Evolutionary conservation across 1,140 invertebrate genomes (phyloP).

Genomic region (Coelopa frigida): DNA sequence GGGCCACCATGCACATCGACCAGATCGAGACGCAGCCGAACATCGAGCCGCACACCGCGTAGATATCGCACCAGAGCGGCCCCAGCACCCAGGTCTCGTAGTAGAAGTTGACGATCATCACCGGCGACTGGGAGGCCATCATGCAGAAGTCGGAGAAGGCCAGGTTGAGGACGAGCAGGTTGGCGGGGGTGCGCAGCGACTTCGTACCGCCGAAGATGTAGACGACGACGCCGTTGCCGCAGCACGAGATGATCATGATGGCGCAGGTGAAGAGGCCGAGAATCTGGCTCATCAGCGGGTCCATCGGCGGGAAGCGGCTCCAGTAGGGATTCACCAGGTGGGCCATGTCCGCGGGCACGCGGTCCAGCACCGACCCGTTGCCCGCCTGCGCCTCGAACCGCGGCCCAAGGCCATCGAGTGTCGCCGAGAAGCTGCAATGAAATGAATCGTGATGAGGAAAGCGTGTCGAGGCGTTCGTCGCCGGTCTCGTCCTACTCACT

Average conservation of each 20-base stretch:
- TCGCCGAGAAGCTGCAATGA: no score
- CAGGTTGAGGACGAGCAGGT: constrained; percentile 76
- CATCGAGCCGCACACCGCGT: constrained; percentile 69
- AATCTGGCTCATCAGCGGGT: constrained; percentile 49
- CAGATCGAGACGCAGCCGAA: constrained; percentile 74
- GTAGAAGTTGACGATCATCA: constrained; percentile 77
- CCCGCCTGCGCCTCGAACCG: constrained; percentile 7
- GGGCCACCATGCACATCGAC: constrained; percentile 72
- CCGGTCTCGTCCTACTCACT: no score
- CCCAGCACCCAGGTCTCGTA: constrained; percentile 76
- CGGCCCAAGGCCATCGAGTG: no score
- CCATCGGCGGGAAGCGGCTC: constrained; percentile 60
- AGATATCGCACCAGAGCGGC: constrained; percentile 68
- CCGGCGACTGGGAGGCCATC: constrained; percentile 71
- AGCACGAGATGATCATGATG: constrained; percentile 9
- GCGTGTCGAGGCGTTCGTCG: no score
- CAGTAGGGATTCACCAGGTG: constrained; percentile 56
- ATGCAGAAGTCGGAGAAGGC: constrained; percentile 81
- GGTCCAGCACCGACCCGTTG: constrained; percentile 10
- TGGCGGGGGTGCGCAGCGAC: constrained; percentile 71
- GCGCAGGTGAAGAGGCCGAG: constrained; percentile 12
- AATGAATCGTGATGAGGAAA: no score
- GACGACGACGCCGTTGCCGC: constrained; percentile 77
- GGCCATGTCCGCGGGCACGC: constrained; percentile 48
- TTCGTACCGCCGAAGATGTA: constrained; percentile 56